Base-by-base conservation (phyloP, 2,888 invertebrate species). In the Andrena flavipes region DNA sequence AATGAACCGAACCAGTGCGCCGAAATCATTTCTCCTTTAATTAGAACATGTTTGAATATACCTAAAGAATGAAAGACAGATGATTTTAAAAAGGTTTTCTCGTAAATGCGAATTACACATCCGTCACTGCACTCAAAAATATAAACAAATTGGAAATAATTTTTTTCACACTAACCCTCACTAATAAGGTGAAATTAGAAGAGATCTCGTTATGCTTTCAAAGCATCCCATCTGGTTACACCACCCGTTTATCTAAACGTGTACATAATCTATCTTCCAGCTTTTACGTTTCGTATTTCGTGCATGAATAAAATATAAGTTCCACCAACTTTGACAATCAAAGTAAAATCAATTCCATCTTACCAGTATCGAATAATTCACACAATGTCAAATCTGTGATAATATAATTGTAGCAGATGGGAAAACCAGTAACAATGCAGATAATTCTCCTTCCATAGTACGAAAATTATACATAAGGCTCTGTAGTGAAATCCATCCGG, bases 391-490 rank as follows among this genome's bases (percentile, higher is more conserved):
- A 3, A n/a, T 59, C 29, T 16, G n/a, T 33, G 30, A n/a, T 20
- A 3, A 23, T 3, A 30, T 20, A 20, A 23, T 23, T 51, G 51
- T 20, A 56, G 23, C 56, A 23, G 10, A 56, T 26, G 56, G 10
- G 8, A 10, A 4, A 56, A 56, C 4, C 42, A 42, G 16, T 10
- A 56, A 56, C 56, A 56, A 26, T 26, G 33, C 10, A 29, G 35
- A 68, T 60, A 49, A 20, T 30, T 23, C 5, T 4, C 30, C 7
- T 7, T 2, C 63, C 16, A 23, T 13, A 16, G 16, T 1, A 16
- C 13, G 1, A 20, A 56, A 35, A 67, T 42, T 56, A 54, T 35
- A 49, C 56, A 23, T 42, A 76, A 76, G 62, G 33, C 33, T 42
- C 16, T 62, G 33, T 49, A 68, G 13, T 49, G 56, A 49, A 69